A percentile compares a stretch with the other conserved stretches of the same genome.
Evolutionary conservation across 2,113 vertebrate genomes (phyloP).

Genomic region (Apodemus speciosus): DNA sequence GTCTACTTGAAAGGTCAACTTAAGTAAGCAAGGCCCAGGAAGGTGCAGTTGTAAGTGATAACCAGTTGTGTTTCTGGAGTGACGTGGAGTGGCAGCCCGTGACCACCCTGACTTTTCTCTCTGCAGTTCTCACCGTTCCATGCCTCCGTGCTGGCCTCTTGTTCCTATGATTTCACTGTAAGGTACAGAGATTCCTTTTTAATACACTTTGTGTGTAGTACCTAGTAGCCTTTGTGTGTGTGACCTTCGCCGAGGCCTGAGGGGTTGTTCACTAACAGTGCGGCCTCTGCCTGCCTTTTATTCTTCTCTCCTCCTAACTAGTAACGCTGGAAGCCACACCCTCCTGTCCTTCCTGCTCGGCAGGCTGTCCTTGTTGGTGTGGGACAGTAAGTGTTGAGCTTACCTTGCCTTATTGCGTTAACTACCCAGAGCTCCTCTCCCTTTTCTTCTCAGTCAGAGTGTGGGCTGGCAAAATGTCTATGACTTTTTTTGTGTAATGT

Average conservation of each 20-base stretch:
- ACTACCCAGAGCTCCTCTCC: background rate
- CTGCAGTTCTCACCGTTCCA: conserved; percentile 96
- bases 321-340: background rate
- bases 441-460: conserved; percentile 58
- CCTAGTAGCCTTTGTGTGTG: conserved; percentile 29
- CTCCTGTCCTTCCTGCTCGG: background rate
- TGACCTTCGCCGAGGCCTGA: conserved; percentile 34
- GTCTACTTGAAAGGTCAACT: conserved; percentile 51
- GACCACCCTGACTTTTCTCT: conserved; percentile 27
- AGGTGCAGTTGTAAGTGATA: conserved; percentile 48
- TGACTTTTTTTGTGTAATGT: conserved; percentile 74
- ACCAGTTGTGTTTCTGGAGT: conserved; percentile 24
- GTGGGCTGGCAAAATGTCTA: conserved; percentile 52
- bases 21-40: conserved; percentile 34
- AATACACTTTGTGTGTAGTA: conserved; percentile 49
- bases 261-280: conserved; percentile 44
- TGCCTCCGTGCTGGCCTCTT: conserved; percentile 90
- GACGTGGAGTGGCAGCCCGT: conserved; percentile 30
- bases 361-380: background rate
- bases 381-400: background rate
- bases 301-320: background rate
- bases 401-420: background rate
- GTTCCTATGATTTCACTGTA: conserved; percentile 98
- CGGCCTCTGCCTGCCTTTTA: conserved; percentile 56
- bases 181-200: conserved; percentile 87